A percentile compares a stretch with the other conserved stretches of the same genome.
phyloP scores from a whole-genome alignment of 2,797 vertebrate species.

The Siniperca undulata region DNA sequence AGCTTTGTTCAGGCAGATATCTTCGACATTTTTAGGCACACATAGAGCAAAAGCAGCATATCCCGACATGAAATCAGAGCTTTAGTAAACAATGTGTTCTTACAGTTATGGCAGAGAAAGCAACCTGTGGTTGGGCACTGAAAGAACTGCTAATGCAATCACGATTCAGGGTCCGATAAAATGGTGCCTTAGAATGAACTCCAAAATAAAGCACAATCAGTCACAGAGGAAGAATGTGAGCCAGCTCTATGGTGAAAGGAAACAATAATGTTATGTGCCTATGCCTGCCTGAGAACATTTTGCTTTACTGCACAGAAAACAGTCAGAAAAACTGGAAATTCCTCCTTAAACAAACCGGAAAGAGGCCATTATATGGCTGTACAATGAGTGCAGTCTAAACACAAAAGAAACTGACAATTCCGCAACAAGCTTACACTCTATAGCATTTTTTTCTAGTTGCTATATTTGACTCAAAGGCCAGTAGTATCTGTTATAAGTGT shows the following conservation, averaged over 20 bases:
- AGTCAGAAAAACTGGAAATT: constrained; percentile 45
- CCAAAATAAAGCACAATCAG: constrained; percentile 52
- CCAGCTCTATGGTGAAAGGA: neutral
- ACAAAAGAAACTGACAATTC: neutral
- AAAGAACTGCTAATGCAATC: constrained; percentile 31
- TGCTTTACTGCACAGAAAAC: constrained; percentile 24
- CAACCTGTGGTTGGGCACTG: constrained; percentile 23
- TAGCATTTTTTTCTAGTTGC: neutral
- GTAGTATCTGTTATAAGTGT: neutral
- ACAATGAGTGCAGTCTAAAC: constrained; percentile 39
- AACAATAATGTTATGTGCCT: constrained; percentile 38
- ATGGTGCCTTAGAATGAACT: constrained; percentile 40
- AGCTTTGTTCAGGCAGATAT: constrained; percentile 65
- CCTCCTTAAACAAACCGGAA: constrained; percentile 35
- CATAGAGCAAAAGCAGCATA: constrained; percentile 37
- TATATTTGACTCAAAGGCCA: neutral
- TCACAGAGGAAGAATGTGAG: constrained; percentile 43
- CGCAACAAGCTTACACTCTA: neutral
- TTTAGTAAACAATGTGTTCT: constrained; percentile 54
- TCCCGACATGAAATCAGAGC: constrained; percentile 50
- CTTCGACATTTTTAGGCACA: constrained; percentile 37
- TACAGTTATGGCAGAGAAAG: constrained; percentile 30
- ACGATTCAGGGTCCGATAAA: constrained; percentile 49
- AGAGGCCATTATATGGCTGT: constrained; percentile 6
- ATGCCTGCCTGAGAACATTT: constrained; percentile 9